Base-by-base conservation (phyloP, 2,888 invertebrate genomes). In the Boloria selene region DNA sequence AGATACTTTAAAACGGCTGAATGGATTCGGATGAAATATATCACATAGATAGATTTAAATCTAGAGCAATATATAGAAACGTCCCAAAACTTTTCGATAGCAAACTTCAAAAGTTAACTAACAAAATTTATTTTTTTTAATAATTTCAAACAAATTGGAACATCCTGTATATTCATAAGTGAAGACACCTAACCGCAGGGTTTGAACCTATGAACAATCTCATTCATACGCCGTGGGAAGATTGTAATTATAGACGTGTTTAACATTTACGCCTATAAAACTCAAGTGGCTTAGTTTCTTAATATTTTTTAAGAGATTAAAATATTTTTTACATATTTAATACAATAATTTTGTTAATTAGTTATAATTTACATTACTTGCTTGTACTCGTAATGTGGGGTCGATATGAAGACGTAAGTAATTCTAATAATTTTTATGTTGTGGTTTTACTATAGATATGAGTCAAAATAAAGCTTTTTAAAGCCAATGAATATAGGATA, bases 161-260 rank as follows among this genome's bases (percentile, higher is more conserved):
- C 74, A 71, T 0, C 67, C 73, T 76, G 73, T 75, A 69, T 45
- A 59, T 18, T 17, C 38, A 60, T 54, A 70, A 69, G 68, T 69
- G 68, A 69, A 72, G 71, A 62, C 70, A 64, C 53, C 65, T 70
- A 71, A 72, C 72, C 72, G 73, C 72, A 68, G 68, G 71, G 73
- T 73, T 73, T 73, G 69, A 74, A 71, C 74, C 76, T 56, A 45
- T 56, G 55, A 77, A 77, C 74, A 77, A 74, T 73, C 71, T 73
- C 78, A 77, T 78, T 76, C 75, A 77, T 70, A 64, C 70, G 47
- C 71, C 77, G 77, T 77, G 77, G 75, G 77, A 78, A 70, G 61
- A 67, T 74, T 70, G 74, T 78, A 78, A 78, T 78, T 77, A 77
- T 74, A 64, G 58, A 71, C 66, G 67, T 62, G 61, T 61, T 47